Evolutionary conservation across 2,888 invertebrate species (phyloP).

Genomic region (Pristionchus fissidentatus): DNA sequence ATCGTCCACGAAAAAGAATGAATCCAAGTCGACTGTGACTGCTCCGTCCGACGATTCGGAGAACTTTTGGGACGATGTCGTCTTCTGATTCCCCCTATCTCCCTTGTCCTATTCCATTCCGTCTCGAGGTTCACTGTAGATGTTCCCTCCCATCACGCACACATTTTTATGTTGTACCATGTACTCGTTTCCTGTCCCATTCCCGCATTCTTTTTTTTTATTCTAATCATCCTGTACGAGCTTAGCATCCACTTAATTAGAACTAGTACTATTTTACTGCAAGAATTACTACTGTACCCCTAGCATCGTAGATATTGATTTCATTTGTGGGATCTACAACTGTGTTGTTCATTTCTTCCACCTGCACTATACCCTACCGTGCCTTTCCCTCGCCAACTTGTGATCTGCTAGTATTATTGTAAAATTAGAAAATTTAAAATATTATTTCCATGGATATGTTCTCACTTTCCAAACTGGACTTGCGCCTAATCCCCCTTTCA

Average conservation of each 20-base stretch:
- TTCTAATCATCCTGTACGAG: constrained; percentile 12
- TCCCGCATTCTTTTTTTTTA: no score
- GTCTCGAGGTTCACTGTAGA: background rate
- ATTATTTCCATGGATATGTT: no score
- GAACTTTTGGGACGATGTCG: constrained; percentile 29
- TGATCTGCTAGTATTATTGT: background rate
- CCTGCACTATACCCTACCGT: background rate
- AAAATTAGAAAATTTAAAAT: no score
- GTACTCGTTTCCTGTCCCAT: background rate
- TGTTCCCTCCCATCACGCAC: background rate
- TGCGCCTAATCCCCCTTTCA: background rate
- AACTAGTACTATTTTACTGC: background rate
- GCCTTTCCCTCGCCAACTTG: background rate
- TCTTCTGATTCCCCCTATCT: background rate
- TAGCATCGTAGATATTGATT: no score
- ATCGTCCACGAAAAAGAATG: background rate
- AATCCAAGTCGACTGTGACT: background rate
- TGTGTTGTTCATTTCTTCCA: background rate
- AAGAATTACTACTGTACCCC: no score
- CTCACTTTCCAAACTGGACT: no score
- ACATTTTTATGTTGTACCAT: background rate
- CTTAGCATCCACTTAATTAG: background rate
- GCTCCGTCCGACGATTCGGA: background rate
- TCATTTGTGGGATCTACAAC: no score
- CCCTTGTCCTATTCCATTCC: background rate